A percentile compares a stretch with the other conserved stretches of the same genome.
phyloP scores from a whole-genome alignment of 1,140 invertebrate genomes.

The Trigoniulus corallinus region DNA sequence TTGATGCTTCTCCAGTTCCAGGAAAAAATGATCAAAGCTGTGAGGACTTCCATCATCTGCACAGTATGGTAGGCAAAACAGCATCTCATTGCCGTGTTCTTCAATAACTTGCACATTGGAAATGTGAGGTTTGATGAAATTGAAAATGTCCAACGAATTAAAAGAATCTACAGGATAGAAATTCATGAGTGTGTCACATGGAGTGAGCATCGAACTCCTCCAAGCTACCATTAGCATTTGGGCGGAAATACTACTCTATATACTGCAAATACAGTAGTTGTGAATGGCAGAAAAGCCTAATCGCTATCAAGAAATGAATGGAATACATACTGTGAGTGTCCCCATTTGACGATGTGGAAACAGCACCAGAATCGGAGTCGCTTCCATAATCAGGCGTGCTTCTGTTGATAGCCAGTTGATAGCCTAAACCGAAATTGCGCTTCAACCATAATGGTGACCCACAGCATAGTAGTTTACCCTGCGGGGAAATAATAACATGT shows the following conservation, averaged over 20 bases:
- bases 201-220: too few relatives aligned
- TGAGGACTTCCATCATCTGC: conserved; percentile 11
- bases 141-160: background rate
- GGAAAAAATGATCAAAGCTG: conserved; percentile 28
- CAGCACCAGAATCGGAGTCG: conserved; percentile 14
- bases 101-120: background rate
- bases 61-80: background rate
- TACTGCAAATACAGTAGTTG: too few relatives aligned
- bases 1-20: conserved; percentile 25
- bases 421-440: background rate
- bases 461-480: conserved; percentile 11
- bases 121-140: background rate
- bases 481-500: background rate
- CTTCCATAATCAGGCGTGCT: conserved; percentile 16
- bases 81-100: background rate
- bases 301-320: background rate
- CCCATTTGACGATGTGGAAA: background rate
- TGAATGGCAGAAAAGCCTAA: too few relatives aligned
- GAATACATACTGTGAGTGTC: background rate
- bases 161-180: too few relatives aligned
- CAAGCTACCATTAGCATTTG: too few relatives aligned
- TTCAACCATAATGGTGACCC: conserved; percentile 7
- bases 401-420: conserved; percentile 3
- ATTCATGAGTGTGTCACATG: too few relatives aligned
- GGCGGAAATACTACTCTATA: too few relatives aligned